Evolutionary conservation across 2,113 vertebrate genomes (phyloP), one percentile per base, ranked within the genome.

Genomic region (Hassar affinis): DNA sequence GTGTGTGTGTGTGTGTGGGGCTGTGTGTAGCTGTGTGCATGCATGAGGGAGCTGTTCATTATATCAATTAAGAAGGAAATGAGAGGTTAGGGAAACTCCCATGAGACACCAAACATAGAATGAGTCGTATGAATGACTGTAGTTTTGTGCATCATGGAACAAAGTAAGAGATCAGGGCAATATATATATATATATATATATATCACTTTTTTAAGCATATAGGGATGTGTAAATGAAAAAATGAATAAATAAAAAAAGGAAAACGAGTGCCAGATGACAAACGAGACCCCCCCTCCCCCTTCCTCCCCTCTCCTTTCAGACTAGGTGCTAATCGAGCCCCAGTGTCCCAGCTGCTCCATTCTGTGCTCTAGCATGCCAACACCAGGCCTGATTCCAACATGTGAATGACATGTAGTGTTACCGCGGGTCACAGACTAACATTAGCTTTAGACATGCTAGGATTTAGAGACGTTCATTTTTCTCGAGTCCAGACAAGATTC

Each of bases 1-100:
- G 90, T 90, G 90, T 88, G 91, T 87, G 90, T 82, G 49, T 59
- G 62, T 27, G 66, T n/a, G 64, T 9, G 74, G n/a, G n/a, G n/a
- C n/a, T 88, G 90, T 90, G 90, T 88, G 91, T 87, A 90, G 81
- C 35, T 59, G 62, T 27, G 66, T n/a, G 64, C 6, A 64, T 20
- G 11, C 85, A 90, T 86, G 59, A 74, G 86, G 74, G 81, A 81
- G 90, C 88, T 87, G 91, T 92, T 94, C 91, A 93, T 94, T 93
- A 93, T 89, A 92, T 92, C 92, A 95, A 94, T 94, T 93, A 94
- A 89, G 86, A 82, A 59, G 88, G 89, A 93, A 92, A 92, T 85
- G 90, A 91, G 90, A 90, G 82, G 83, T 91, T 93, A 91, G 89
- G 91, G 89, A 88, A 78, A 89, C 85, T 92, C 93, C 92, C 92